These are phyloP conservation scores for Oreochromis spilurus DNA, from an alignment of 2,113 vertebrate genomes.

Conservation along the genomic window DNA sequence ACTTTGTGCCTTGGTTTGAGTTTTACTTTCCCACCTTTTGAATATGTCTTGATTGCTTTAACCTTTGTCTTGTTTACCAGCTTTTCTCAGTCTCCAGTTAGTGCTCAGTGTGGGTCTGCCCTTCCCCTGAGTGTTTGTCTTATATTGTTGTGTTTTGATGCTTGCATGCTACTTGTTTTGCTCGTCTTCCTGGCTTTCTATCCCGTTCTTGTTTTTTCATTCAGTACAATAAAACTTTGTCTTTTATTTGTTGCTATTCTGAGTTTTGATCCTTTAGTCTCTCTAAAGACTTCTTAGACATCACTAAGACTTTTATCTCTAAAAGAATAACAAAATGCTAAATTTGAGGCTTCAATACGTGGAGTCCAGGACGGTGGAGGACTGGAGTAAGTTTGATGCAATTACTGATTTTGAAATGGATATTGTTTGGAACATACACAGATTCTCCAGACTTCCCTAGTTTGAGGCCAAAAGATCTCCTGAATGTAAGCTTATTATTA, in stretches of 20 bases:
- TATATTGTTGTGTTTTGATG: neutral
- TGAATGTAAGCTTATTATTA: neutral
- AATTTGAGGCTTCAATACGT: rapidly evolving
- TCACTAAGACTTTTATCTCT: rapidly evolving
- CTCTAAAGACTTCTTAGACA: neutral
- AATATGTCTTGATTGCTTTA: neutral
- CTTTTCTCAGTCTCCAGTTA: neutral
- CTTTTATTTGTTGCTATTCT: neutral
- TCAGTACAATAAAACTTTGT: neutral
- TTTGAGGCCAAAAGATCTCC: neutral
- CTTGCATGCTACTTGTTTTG: neutral
- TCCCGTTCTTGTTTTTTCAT: rapidly evolving
- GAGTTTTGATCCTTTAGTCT: neutral
- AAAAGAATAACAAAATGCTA: neutral
- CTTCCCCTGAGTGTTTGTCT: neutral
- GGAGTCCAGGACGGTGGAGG: neutral
- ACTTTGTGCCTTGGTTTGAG: neutral
- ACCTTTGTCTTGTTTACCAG: neutral
- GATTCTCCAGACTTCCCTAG: neutral
- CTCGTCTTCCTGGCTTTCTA: neutral
- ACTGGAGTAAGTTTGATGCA: neutral
- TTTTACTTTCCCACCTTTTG: neutral
- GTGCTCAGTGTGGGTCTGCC: neutral
- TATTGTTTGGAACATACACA: neutral
- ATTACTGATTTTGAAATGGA: neutral